Evolutionary conservation across 2,888 invertebrate genomes (phyloP), one percentile per base, ranked within the genome.

Genomic region (Dicyrtomina minuta): DNA sequence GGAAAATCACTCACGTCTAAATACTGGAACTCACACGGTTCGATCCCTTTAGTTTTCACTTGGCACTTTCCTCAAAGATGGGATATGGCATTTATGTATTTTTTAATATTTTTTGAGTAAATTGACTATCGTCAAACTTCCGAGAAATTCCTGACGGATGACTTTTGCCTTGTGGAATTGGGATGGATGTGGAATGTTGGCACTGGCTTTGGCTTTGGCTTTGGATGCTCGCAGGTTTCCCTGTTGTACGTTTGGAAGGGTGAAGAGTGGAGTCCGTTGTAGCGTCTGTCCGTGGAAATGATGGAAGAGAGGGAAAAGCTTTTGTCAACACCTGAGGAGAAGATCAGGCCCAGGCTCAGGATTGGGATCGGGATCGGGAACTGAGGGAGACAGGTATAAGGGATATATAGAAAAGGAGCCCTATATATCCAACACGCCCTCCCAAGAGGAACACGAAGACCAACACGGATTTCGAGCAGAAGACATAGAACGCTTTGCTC

Each of bases 271-370:
- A n/a, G n/a, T n/a, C n/a, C n/a, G n/a, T n/a, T 33, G 20, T 13
- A 24, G n/a, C 12, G 53, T 12, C 12, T 22, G 24, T 53, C 20
- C 12, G 43, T 17, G 33, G 51, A 26, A 26, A 26, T 46, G 53
- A 15, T n/a, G 27, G 65, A n/a, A 65, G 66, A 66, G 56, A 56
- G 58, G n/a, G 24, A 46, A 43, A 24, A 17, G 55, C 67, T 55
- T 70, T 70, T 70, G 70, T 70, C 70, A 70, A 70, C 70, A 70
- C 70, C 70, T 70, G 26, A 39, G 46, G 6, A 43, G 10, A 44
- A 12, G 39, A 62, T 13, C 17, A 62, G n/a, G n/a, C n/a, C 53
- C 17, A 27, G 12, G 26, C n/a, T 24, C 55, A 58, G 24, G 55
- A 44, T 33, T n/a, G n/a, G n/a, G n/a, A n/a, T n/a, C n/a, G n/a